Conservation (phyloP, 1,140 invertebrate species). For the Drusus annulatus region DNA sequence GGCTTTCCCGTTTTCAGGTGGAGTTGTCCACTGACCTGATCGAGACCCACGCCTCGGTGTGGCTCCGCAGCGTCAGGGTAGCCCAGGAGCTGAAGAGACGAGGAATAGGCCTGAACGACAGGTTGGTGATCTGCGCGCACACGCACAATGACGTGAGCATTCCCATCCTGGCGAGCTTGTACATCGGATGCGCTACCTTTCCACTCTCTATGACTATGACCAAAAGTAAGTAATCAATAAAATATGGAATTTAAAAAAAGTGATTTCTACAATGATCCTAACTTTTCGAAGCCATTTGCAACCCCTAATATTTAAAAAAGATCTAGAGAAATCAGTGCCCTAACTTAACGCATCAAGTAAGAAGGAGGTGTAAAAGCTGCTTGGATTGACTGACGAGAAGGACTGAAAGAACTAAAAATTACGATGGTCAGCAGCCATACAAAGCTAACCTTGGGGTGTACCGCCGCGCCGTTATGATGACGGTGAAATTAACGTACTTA, state of each 20-base stretch:
- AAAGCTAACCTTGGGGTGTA: too few species aligned
- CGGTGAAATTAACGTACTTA: too few species aligned
- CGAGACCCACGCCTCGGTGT: constrained; percentile 37
- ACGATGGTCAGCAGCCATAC: too few species aligned
- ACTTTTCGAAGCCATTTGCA: too few species aligned
- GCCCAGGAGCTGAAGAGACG: constrained; percentile 41
- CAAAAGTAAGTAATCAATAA: constrained; percentile 39
- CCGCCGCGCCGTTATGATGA: too few species aligned
- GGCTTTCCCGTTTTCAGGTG: constrained; percentile 7
- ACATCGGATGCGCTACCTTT: constrained; percentile 23
- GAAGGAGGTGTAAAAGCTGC: too few species aligned
- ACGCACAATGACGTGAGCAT: constrained; percentile 44
- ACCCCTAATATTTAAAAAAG: too few species aligned
- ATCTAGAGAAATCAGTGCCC: too few species aligned
- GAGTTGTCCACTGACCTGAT: background rate
- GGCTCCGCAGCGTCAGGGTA: constrained; percentile 32
- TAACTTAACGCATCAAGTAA: too few species aligned
- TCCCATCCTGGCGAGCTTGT: constrained; percentile 34
- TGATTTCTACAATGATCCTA: background rate
- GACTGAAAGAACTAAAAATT: too few species aligned
- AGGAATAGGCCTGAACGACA: constrained; percentile 32
- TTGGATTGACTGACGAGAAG: too few species aligned
- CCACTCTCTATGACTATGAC: constrained; percentile 32
- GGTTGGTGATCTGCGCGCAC: constrained; percentile 25
- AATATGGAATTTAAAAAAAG: too few species aligned